Evolutionary conservation across 2,888 invertebrate genomes (phyloP), one percentile per base, ranked within the genome.

Genomic region (Hymenopus coronatus): DNA sequence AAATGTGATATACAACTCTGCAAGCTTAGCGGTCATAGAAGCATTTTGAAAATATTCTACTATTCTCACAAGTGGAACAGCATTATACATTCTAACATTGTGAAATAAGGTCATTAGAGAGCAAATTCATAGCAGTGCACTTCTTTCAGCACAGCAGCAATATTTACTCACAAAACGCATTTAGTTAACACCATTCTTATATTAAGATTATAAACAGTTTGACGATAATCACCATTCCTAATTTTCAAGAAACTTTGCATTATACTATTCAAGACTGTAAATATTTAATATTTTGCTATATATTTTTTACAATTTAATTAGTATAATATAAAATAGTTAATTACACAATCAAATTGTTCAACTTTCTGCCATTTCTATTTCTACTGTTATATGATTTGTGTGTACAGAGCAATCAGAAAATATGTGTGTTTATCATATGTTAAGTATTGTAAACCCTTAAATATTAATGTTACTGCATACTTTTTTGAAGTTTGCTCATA

Each of bases 231-330:
- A 54, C 30, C 40, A 28, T 82, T 88, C 46, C 70, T 46, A n/a
- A 46, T 88, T 88, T 83, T 88, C 83, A 54, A 82, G 20, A 70
- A 70, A 20, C 20, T 20, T 70, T 70, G 82, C 54, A 83, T 88
- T 46, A 70, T 70, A 46, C 40, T 33, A 83, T 70, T 40, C 27
- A 85, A 82, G 28, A 46, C n/a, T 88, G 83, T 88, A 85, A 30
- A 85, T 85, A 86, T 83, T 85, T 84, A 27, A 40, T 40, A 83
- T 88, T 88, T 85, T 88, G 85, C 88, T 86, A 81, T 82, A 33
- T 82, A 85, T 84, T 88, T 88, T 88, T 88, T 46, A 84, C 25
- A 86, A 83, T 85, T 83, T 88, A 27, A 85, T 88, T 82, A 81
- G 27, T 83, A 33, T 83, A 40, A 33, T 33, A 12, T 83, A 83